Conservation (phyloP, 2,113 vertebrate genomes). For the Silurus meridionalis region DNA sequence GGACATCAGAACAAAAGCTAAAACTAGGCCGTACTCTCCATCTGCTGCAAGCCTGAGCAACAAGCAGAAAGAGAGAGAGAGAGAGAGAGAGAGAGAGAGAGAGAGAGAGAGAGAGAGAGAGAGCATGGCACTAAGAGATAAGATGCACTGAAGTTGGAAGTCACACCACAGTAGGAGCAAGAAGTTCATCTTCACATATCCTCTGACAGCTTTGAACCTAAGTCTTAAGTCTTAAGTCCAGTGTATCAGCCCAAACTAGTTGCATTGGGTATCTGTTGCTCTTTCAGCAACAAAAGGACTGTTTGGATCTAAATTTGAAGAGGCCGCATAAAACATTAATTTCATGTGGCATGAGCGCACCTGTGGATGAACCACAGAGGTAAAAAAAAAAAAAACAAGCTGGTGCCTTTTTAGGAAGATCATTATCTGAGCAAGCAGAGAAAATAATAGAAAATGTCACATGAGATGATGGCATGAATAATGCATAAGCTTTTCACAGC, state of each 20-base stretch:
- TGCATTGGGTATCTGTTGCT: slow-evolving; percentile 31
- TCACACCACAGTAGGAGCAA: background rate
- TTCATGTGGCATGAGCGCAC: slow-evolving; percentile 66
- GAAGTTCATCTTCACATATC: background rate
- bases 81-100: slow-evolving; percentile 39
- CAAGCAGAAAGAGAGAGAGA: slow-evolving; percentile 34
- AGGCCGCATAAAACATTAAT: slow-evolving; percentile 83
- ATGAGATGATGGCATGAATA: slow-evolving; percentile 57
- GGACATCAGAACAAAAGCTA: slow-evolving; percentile 94
- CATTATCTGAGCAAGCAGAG: slow-evolving; percentile 55
- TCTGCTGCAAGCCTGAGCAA: slow-evolving; percentile 89
- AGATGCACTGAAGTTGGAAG: background rate
- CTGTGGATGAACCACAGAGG: slow-evolving; percentile 45
- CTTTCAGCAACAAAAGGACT: slow-evolving; percentile 73
- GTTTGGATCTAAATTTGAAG: slow-evolving; percentile 82
- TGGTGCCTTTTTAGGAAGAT: slow-evolving; percentile 57
- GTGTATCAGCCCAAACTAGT: background rate
- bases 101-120: slow-evolving; percentile 25
- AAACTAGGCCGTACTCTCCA: slow-evolving; percentile 97
- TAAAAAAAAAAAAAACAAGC: slow-evolving; percentile 13
- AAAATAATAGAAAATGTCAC: slow-evolving; percentile 61
- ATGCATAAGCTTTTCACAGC: slow-evolving; percentile 56
- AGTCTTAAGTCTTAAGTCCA: background rate
- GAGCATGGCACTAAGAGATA: background rate
- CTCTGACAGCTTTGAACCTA: background rate